Base-by-base conservation (phyloP, 2,888 invertebrate genomes). In the Alsophila aescularia region DNA sequence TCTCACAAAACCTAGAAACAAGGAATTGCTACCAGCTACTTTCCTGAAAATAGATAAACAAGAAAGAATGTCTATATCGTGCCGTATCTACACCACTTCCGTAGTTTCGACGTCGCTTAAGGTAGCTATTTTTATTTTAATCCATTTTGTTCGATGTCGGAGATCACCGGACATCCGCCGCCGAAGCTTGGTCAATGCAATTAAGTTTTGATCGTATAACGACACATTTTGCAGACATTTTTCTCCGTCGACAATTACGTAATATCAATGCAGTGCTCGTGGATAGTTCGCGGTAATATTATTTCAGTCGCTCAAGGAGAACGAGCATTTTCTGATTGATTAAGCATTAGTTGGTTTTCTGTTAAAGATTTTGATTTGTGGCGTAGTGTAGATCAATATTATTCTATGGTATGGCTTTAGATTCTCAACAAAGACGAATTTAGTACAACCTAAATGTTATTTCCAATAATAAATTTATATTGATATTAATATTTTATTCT, bases 161-260 rank as follows among this genome's bases (percentile, higher is more conserved):
- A 78, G 83, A 84, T 82, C 81, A 77, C 79, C 83, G 87, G 87
- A 88, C 72, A 62, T 87, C 88, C 87, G 82, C 66, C 67, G 65
- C 68, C 73, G 75, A 74, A 77, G 81, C 81, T 74, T 81, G 83
- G 83, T 82, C 85, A 84, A 85, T 81, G 87, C 85, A 88, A 89
- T 89, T 87, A 88, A 85, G 85, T 85, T 87, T 85, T 87, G 87
- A 87, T 87, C 87, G 80, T 80, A 81, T 85, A 82, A 85, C 79
- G 81, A 86, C 84, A 87, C 80, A 84, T 84, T 83, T 83, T 80
- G 73, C 73, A 75, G 73, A 80, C 73, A 70, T 76, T 77, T 77
- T 72, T 72, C 71, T 60, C 49, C 39, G 43, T 40, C 37, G 45
- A 36, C 51, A 60, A 60, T 63, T 60, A 60, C 49, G 47, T 57